Conservation (phyloP, 64 coral and sea anemone species). For the Cladopsammia gracilis region DNA sequence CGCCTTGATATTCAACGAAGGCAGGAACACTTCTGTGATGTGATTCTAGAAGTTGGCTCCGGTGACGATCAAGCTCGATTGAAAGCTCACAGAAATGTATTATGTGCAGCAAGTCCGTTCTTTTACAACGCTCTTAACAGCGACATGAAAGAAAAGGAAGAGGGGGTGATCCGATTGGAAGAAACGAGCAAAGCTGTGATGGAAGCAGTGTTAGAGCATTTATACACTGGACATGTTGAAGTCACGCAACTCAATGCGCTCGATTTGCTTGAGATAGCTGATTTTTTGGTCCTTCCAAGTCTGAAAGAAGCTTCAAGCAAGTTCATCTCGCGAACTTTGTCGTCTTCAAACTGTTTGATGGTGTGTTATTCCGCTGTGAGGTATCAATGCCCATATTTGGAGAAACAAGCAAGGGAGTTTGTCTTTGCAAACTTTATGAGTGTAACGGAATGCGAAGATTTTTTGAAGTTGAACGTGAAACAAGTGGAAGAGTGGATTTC, state of each 20-base stretch:
- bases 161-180: no score
- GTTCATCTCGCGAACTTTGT: constrained; percentile 45
- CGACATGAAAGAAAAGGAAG: no score
- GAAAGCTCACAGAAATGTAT: no score
- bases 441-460: constrained; percentile 39
- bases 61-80: no score
- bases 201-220: neutral
- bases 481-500: constrained; percentile 61
- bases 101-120: no score
- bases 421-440: constrained; percentile 54
- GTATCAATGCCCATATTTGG: constrained; percentile 24
- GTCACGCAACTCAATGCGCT: constrained; percentile 30
- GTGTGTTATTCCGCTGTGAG: constrained; percentile 48
- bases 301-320: constrained; percentile 60
- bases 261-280: constrained; percentile 51
- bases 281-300: constrained; percentile 58
- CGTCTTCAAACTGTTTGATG: constrained; percentile 48
- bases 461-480: constrained; percentile 23
- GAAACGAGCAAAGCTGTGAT: no score
- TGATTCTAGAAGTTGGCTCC: no score
- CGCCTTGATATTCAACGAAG: no score
- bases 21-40: no score
- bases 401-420: constrained; percentile 41
- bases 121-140: no score
- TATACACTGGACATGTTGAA: constrained; percentile 56